Evolutionary conservation across 2,888 invertebrate genomes (phyloP).

Genomic region (Synergus itoensis): DNA sequence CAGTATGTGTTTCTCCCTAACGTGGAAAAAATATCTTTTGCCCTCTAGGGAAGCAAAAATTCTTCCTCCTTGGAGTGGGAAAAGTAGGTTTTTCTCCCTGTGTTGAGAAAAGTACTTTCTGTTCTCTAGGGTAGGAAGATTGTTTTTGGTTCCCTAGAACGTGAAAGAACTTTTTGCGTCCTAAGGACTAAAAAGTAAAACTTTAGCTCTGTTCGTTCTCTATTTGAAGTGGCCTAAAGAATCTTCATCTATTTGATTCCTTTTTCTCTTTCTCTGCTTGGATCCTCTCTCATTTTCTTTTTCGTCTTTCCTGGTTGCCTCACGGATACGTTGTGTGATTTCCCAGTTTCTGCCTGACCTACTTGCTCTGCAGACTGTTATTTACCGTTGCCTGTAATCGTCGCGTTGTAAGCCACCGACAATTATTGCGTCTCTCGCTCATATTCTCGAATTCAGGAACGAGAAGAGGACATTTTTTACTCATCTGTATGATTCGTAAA

Average conservation of each 20-base stretch:
- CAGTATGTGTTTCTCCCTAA: too few species aligned
- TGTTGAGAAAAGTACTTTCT: too few species aligned
- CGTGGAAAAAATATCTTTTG: too few species aligned
- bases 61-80: too few species aligned
- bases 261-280: constrained; percentile 11
- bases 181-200: background rate
- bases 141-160: too few species aligned
- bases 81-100: too few species aligned
- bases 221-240: background rate
- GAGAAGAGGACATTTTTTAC: background rate
- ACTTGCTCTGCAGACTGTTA: constrained; percentile 27
- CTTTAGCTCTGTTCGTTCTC: background rate
- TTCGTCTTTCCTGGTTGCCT: constrained; percentile 18
- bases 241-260: constrained; percentile 2
- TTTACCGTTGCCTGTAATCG: constrained; percentile 31
- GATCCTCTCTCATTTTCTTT: constrained; percentile 32
- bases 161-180: too few species aligned
- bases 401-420: constrained; percentile 57
- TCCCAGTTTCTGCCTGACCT: constrained; percentile 32
- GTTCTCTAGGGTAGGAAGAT: too few species aligned
- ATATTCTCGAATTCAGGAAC: background rate
- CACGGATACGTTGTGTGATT: background rate
- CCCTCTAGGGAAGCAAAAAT: too few species aligned
- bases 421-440: constrained; percentile 39
- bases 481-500: background rate